Conservation (phyloP, 2,113 vertebrate genomes). For the Tor tambroides region DNA sequence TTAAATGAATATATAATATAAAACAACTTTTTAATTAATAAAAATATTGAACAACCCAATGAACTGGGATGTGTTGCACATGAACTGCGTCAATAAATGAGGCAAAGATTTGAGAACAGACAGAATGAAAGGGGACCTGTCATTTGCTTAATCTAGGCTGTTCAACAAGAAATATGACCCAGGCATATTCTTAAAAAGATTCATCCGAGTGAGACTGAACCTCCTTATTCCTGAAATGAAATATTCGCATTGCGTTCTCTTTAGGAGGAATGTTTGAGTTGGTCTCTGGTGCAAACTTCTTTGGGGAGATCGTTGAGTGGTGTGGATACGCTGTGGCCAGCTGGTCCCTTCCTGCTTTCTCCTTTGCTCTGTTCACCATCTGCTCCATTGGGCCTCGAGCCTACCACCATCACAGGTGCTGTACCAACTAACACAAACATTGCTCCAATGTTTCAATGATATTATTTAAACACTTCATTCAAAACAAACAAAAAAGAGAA, state of each 20-base stretch:
- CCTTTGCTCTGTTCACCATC: slow-evolving; percentile 86
- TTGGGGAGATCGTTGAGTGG: slow-evolving; percentile 95
- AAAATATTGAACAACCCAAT: too few relatives aligned
- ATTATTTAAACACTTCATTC: too few relatives aligned
- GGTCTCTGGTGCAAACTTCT: slow-evolving; percentile 90
- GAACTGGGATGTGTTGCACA: too few relatives aligned
- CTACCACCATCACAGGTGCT: slow-evolving; percentile 85
- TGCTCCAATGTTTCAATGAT: too few relatives aligned
- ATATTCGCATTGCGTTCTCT: neutral
- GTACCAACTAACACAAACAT: neutral
- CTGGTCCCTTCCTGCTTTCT: slow-evolving; percentile 83
- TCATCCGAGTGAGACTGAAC: neutral
- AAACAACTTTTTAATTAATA: neutral
- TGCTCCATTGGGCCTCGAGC: slow-evolving; percentile 88
- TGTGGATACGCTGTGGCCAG: slow-evolving; percentile 85
- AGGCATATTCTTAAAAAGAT: neutral
- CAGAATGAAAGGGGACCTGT: too few relatives aligned
- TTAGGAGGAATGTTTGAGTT: slow-evolving; percentile 85
- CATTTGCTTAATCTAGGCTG: too few relatives aligned
- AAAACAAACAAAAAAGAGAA: too few relatives aligned
- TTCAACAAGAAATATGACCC: neutral
- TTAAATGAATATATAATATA: too few relatives aligned
- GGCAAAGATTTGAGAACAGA: too few relatives aligned
- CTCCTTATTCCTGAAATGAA: neutral
- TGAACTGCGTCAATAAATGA: too few relatives aligned